Evolutionary conservation across 2,797 vertebrate genomes (phyloP).

Genomic region (Podarcis lilfordi): DNA sequence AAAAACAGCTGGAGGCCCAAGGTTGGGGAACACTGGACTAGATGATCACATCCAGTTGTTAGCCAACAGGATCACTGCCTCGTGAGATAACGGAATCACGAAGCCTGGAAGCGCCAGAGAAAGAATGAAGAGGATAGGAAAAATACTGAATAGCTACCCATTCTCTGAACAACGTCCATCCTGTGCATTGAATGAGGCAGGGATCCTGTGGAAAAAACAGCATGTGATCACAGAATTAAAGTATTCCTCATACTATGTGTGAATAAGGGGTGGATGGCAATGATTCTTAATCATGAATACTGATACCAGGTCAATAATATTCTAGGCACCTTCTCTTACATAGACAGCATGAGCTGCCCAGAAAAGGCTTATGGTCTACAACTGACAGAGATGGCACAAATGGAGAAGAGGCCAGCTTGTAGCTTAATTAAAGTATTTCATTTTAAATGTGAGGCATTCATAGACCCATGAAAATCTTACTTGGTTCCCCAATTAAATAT

Average conservation of each 20-base stretch:
- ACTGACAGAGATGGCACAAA: neutral
- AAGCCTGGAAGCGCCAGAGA: conserved; percentile 10
- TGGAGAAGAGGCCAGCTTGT: neutral
- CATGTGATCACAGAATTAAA: conserved; percentile 24
- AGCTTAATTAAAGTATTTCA: neutral
- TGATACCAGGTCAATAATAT: neutral
- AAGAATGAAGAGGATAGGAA: conserved; percentile 14
- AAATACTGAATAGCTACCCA: conserved; percentile 37
- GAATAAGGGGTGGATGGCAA: neutral
- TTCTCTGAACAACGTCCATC: conserved; percentile 40
- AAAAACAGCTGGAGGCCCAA: too few relatives aligned
- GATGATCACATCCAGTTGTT: conserved; percentile 18
- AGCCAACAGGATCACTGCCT: conserved; percentile 30
- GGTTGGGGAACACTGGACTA: too few relatives aligned
- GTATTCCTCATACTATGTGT: neutral
- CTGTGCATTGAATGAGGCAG: conserved; percentile 30
- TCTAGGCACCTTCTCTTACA: neutral
- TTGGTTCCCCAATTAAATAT: neutral
- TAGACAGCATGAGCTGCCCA: neutral
- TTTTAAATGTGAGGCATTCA: neutral
- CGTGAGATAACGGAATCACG: neutral
- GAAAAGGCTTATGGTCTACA: neutral
- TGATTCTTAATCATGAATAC: neutral
- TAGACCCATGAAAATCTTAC: neutral
- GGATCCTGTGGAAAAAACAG: conserved; percentile 29